phyloP scores from a whole-genome alignment of 2,797 vertebrate genomes.

The Epinephelus awoara region DNA sequence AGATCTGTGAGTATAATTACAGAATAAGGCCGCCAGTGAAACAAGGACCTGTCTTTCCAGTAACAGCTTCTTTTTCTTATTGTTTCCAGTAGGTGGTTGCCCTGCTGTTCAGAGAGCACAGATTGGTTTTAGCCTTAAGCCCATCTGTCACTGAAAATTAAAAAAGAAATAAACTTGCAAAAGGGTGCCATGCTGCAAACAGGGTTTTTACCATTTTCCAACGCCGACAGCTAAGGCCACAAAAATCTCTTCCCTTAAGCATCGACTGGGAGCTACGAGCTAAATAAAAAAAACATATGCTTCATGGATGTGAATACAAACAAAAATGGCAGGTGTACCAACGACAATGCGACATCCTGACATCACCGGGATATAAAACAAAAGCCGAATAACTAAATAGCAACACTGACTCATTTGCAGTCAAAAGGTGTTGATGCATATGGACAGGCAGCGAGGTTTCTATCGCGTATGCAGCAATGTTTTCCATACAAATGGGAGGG shows the following conservation, averaged over 20 bases:
- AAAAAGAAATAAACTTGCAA: conserved; percentile 16
- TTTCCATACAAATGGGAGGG: background rate
- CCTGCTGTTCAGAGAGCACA: conserved; percentile 27
- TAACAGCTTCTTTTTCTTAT: conserved; percentile 13
- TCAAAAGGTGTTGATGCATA: conserved; percentile 15
- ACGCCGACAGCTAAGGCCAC: conserved; percentile 15
- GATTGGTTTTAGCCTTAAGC: conserved; percentile 49
- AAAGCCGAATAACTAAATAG: conserved; percentile 38
- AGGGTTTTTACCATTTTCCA: conserved; percentile 19
- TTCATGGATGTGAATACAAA: conserved; percentile 29
- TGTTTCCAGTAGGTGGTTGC: conserved; percentile 2
- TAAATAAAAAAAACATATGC: conserved; percentile 52
- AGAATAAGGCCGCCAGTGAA: conserved; percentile 23
- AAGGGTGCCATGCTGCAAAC: conserved; percentile 3
- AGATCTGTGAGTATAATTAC: conserved; percentile 19
- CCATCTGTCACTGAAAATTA: conserved; percentile 41
- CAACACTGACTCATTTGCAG: conserved; percentile 51
- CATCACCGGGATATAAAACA: background rate
- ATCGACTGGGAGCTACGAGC: conserved; percentile 13
- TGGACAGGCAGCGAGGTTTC: background rate
- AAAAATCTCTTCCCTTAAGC: conserved; percentile 29
- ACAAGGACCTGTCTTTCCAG: conserved; percentile 9
- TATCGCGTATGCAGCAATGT: background rate
- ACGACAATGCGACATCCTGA: conserved; percentile 25
- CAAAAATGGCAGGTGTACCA: conserved; percentile 35